Evolutionary conservation across 2,888 invertebrate species (phyloP), one percentile per base, ranked within the genome.

Genomic region (Limenitis camilla): DNA sequence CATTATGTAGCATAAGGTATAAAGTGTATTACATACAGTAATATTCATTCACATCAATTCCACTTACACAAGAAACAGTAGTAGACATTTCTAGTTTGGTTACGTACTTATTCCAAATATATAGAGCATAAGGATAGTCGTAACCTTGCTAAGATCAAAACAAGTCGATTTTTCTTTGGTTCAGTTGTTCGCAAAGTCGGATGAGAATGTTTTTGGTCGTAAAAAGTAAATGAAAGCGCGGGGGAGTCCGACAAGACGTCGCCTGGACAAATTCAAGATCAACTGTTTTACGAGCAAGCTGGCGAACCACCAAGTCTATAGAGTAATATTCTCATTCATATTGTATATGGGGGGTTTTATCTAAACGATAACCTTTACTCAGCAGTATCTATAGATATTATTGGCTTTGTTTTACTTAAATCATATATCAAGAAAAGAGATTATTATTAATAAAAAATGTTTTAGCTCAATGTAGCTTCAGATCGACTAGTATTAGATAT

Each of bases 221-320:
- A 78, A 77, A 77, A 74, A 69, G 64, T 67, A 71, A 73, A 76
- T 76, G 74, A 74, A 78, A 74, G 71, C 66, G 67, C 61, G 61
- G 61, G 44, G 32, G 64, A 62, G 61, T 19, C 63, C 68, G 60
- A 51, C 61, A 19, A 41, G 49, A 40, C 52, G 58, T 43, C 60
- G 56, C 60, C 49, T 51, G 58, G 56, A 72, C 69, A 71, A 67
- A 63, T 65, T 63, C 60, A 52, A 48, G 51, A 58, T 53, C 59
- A 61, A 53, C 48, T 51, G 52, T 49, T 57, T 59, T 58, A 56
- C 50, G 60, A 58, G 46, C 52, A 53, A 61, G 62, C 59, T 64
- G 60, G 59, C 58, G 60, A 58, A 54, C 55, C 56, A 62, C 64
- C 64, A 61, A 58, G 62, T 53, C 40, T 48, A 10, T 31, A 29